Base-by-base conservation (phyloP, 2,113 vertebrate genomes). In the Propithecus coquereli region DNA sequence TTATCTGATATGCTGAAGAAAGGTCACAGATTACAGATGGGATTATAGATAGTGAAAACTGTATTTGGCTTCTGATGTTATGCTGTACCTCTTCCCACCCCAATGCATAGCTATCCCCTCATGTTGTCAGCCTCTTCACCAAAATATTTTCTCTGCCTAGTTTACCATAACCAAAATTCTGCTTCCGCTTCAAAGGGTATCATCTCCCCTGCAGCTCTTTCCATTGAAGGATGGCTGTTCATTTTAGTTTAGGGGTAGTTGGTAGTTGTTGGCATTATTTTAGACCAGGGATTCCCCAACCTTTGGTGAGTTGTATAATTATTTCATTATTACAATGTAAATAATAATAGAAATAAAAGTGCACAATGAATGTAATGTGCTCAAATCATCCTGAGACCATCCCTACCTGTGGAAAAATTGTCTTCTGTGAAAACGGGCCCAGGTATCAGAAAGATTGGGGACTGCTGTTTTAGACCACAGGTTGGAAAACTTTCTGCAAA, bases 1-100 rank as follows among this genome's bases (percentile, higher is more conserved):
- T 95, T 94, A 83, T 82, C 94, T 95, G 86, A 66, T 93, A 61
- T 52, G 57, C 37, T 81, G n/a, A 90, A 87, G 5, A 83, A 45
- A 57, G 50, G 94, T 95, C 40, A 34, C 61, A 87, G 80, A 73
- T 80, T 79, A 79, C n/a, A 73, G 52, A 68, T 82, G 65, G 50
- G 37, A 90, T 76, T 84, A 1, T 70, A 73, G 74, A 45, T 61
- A 88, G 23, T 85, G 47, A 81, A 91, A 81, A 43, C 57, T 94
- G 3, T 45, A 34, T 71, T 68, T 84, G 82, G 27, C 18, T 50
- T 88, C 66, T 92, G 20, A n/a, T 74, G 18, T 65, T 92, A 65
- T 27, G 32, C 37, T 65, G 3, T 65, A 52, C 32, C 18, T 92
- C 10, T 54, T 70, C 27, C 52, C 10, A 88, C 37, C 73, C 45